phyloP scores from a whole-genome alignment of 2,113 vertebrate species.

The Stictonetta naevosa region DNA sequence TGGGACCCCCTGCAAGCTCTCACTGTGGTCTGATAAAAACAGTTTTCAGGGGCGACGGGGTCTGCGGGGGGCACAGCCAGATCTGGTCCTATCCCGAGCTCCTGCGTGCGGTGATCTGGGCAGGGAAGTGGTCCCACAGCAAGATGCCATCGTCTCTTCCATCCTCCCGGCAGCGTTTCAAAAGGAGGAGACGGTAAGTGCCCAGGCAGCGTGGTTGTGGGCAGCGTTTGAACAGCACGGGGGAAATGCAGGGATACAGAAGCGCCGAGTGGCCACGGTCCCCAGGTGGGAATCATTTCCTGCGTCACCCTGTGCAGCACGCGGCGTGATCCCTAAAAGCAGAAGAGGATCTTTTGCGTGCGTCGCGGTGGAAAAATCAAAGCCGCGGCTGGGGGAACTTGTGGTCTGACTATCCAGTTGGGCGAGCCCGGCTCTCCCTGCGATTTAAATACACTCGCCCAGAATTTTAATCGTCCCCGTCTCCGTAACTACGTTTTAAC shows the following conservation, averaged over 20 bases:
- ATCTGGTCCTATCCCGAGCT: background rate
- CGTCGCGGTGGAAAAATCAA: conserved; percentile 46
- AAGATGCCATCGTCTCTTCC: background rate
- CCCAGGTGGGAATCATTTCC: background rate
- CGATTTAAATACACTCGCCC: conserved; percentile 36
- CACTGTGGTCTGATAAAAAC: background rate
- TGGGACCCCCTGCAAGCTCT: background rate
- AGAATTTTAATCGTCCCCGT: background rate
- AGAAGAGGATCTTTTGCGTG: background rate
- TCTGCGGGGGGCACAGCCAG: background rate
- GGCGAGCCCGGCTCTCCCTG: conserved; percentile 53
- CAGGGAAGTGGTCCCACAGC: no score
- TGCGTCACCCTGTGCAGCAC: background rate
- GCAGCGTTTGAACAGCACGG: background rate
- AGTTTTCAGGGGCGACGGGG: background rate
- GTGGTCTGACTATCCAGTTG: conserved; percentile 54
- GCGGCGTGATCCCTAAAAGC: background rate
- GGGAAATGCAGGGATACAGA: no score
- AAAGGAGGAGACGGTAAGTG: background rate
- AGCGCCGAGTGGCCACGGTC: no score
- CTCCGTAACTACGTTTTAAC: conserved; percentile 29
- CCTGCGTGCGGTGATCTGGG: fast-evolving
- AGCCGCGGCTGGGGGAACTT: conserved; percentile 7
- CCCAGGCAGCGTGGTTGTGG: fast-evolving
- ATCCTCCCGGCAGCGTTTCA: background rate